A percentile compares a stretch with the other conserved stretches of the same genome.
phyloP scores from a whole-genome alignment of 2,797 vertebrate genomes.

The Sorex maritimensis region DNA sequence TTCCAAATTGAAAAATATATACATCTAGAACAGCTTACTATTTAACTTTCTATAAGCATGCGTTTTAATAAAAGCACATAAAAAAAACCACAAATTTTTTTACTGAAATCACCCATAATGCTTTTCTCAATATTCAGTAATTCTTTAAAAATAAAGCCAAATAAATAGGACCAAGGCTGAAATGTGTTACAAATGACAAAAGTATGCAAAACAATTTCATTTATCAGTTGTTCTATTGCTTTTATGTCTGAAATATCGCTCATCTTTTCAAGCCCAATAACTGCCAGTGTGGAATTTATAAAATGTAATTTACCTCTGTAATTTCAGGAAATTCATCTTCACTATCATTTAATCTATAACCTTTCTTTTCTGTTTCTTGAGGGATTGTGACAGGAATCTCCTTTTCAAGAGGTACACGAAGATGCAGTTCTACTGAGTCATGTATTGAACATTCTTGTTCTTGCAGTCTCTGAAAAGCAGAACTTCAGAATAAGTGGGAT shows the following conservation, averaged over 20 bases:
- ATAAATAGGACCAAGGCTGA: conserved; percentile 11
- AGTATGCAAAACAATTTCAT: conserved; percentile 53
- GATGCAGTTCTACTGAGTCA: conserved; percentile 93
- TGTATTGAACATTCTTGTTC: conserved; percentile 91
- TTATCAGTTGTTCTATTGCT: not conserved
- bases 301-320: conserved; percentile 91
- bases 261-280: not conserved
- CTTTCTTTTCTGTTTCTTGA: conserved; percentile 87
- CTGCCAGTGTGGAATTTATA: conserved; percentile 37
- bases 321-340: conserved; percentile 96
- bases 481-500: conserved; percentile 65
- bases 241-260: conserved; percentile 33
- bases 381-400: conserved; percentile 95
- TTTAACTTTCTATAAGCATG: not conserved
- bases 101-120: conserved; percentile 46
- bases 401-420: conserved; percentile 97
- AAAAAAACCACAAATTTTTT: conserved; percentile 66
- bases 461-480: conserved; percentile 91
- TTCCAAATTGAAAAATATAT: not conserved
- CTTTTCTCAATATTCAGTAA: conserved; percentile 54
- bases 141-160: conserved; percentile 54
- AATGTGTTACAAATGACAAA: conserved; percentile 16
- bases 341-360: conserved; percentile 76
- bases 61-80: conserved; percentile 43
- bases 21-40: conserved; percentile 10